These are phyloP conservation scores for Rhea pennata DNA, from an alignment of 2,113 vertebrate species.

Conservation along the genomic window DNA sequence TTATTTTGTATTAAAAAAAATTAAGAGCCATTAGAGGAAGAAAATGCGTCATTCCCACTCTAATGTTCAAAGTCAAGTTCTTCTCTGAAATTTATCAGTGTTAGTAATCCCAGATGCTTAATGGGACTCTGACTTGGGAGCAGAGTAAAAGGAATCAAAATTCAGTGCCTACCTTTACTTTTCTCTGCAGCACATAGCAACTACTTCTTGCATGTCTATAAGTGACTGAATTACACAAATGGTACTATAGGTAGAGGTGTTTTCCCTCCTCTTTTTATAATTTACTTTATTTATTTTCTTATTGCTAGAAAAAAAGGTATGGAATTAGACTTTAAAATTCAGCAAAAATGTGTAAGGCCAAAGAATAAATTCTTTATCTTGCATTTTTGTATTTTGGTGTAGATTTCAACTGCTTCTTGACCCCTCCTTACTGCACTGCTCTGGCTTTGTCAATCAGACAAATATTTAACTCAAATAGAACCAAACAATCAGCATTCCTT, in stretches of 20 bases:
- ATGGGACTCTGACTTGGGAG: neutral
- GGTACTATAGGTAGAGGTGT: neutral
- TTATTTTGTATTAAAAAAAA: neutral
- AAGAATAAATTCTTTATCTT: neutral
- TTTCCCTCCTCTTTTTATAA: neutral
- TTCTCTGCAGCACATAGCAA: neutral
- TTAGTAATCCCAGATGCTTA: neutral
- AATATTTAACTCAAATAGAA: neutral
- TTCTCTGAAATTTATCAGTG: neutral
- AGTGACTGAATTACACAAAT: neutral
- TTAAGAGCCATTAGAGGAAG: neutral
- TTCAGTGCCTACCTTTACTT: neutral
- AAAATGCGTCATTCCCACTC: neutral
- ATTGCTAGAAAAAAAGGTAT: neutral
- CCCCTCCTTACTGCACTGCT: neutral
- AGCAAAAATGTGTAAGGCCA: neutral
- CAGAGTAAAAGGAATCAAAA: neutral
- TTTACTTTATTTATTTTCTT: neutral
- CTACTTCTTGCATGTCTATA: neutral
- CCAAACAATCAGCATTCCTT: neutral
- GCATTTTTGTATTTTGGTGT: neutral
- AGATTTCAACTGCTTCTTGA: neutral
- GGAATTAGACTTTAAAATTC: neutral
- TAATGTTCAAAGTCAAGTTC: neutral
- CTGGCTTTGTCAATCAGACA: neutral